Conservation (phyloP, 1,140 invertebrate genomes). For the Apolygus lucorum region DNA sequence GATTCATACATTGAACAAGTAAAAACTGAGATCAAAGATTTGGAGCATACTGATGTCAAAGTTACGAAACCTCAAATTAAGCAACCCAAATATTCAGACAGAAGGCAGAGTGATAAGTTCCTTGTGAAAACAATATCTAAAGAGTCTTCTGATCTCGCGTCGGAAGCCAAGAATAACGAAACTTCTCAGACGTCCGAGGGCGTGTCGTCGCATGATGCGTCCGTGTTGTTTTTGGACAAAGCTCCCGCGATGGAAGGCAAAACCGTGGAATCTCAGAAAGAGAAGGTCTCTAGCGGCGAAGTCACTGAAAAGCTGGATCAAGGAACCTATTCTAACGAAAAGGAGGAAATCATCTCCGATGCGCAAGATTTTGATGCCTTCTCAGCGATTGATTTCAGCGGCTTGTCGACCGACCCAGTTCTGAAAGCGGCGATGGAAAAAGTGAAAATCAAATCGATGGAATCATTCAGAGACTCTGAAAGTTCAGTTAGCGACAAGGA, state of each 20-base stretch:
- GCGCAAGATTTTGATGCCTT: not conserved
- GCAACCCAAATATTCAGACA: conserved; percentile 39
- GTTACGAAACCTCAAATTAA: conserved; percentile 45
- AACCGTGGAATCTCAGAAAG: not conserved
- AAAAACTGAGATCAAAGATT: conserved; percentile 41
- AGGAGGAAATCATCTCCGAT: not conserved
- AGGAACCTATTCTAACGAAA: not conserved
- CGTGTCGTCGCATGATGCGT: not conserved
- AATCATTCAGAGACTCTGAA: not conserved
- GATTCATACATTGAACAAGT: conserved; percentile 44
- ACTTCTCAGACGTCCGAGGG: not conserved
- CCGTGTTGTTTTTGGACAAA: not conserved
- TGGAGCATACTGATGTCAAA: conserved; percentile 35
- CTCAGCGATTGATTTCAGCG: not conserved
- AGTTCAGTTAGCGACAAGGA: conserved; percentile 2
- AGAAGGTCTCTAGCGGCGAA: not conserved
- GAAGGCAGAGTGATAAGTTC: conserved; percentile 24
- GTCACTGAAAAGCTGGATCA: not conserved
- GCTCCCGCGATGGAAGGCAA: not conserved
- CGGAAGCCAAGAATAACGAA: not conserved
- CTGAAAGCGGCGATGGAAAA: not conserved
- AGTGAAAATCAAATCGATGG: not conserved
- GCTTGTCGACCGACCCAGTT: not conserved
- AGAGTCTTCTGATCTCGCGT: not conserved
- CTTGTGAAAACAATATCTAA: not conserved